phyloP scores from a whole-genome alignment of 2,113 vertebrate species.

The Stercorarius parasiticus region DNA sequence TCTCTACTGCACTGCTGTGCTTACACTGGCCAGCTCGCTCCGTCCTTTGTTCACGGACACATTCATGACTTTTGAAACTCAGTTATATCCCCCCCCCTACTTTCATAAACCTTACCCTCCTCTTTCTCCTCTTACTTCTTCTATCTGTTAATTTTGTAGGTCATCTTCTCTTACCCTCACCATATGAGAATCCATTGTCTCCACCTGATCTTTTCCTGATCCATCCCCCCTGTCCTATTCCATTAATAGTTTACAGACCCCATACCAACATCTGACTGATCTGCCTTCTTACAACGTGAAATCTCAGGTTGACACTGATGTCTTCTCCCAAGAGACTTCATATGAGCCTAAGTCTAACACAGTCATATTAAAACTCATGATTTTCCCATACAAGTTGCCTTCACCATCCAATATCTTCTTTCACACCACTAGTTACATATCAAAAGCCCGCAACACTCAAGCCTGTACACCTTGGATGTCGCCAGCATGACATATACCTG shows the following conservation, averaged over 20 bases:
- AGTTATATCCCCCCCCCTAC: neutral
- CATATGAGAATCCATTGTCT: neutral
- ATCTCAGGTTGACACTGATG: neutral
- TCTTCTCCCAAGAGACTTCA: neutral
- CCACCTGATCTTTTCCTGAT: neutral
- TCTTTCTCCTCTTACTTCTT: neutral
- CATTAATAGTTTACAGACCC: neutral
- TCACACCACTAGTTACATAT: neutral
- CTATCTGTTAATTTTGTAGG: neutral
- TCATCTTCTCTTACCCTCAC: neutral
- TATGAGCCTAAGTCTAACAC: neutral
- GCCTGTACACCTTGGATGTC: accelerated
- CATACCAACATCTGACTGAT: neutral
- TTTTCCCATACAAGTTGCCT: neutral
- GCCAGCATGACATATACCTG: neutral
- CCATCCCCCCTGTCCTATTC: neutral
- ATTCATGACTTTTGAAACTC: neutral
- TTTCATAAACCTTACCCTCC: neutral
- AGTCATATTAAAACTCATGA: neutral
- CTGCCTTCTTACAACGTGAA: neutral
- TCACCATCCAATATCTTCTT: neutral
- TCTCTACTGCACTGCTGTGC: neutral
- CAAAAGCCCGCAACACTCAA: neutral
- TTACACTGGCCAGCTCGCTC: neutral
- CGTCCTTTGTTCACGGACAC: neutral